phyloP scores from a whole-genome alignment of 2,888 invertebrate genomes.

The Lysandra bellargus region DNA sequence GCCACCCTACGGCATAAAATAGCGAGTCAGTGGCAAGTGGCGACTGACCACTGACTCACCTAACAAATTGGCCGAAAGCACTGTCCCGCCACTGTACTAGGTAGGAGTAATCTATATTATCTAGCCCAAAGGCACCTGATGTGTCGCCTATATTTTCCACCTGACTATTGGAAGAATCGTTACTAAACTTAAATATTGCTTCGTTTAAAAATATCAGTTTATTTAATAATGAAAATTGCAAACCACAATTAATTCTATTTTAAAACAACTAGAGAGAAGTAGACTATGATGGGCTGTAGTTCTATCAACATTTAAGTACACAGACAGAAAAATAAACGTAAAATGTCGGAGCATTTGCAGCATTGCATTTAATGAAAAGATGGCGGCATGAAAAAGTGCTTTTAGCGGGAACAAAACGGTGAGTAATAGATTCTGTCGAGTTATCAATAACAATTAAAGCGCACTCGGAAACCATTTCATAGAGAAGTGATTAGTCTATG shows the following conservation, averaged over 20 bases:
- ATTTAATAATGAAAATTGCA: too few species aligned
- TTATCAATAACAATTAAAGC: conserved; percentile 11
- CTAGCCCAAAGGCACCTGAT: too few species aligned
- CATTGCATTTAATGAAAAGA: conserved; percentile 24
- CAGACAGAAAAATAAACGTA: conserved; percentile 11
- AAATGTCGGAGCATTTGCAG: conserved; percentile 3
- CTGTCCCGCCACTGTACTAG: too few species aligned
- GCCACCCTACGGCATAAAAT: too few species aligned
- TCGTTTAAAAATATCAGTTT: too few species aligned
- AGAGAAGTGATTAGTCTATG: background rate
- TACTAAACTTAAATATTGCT: too few species aligned
- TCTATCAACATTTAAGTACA: background rate
- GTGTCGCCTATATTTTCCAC: too few species aligned
- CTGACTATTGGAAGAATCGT: too few species aligned
- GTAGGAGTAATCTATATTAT: too few species aligned
- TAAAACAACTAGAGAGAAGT: background rate
- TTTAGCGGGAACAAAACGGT: conserved; percentile 22
- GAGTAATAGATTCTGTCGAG: background rate
- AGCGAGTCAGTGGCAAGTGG: too few species aligned
- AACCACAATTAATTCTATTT: background rate
- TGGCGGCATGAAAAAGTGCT: conserved; percentile 17
- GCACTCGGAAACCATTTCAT: background rate
- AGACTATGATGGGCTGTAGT: background rate
- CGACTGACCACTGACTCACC: too few species aligned
- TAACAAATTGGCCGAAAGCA: too few species aligned